A percentile compares a stretch with the other conserved stretches of the same genome.
These are phyloP conservation scores for Sciurus vulgaris DNA, from an alignment of 2,797 vertebrate species.

Conservation along the genomic window DNA sequence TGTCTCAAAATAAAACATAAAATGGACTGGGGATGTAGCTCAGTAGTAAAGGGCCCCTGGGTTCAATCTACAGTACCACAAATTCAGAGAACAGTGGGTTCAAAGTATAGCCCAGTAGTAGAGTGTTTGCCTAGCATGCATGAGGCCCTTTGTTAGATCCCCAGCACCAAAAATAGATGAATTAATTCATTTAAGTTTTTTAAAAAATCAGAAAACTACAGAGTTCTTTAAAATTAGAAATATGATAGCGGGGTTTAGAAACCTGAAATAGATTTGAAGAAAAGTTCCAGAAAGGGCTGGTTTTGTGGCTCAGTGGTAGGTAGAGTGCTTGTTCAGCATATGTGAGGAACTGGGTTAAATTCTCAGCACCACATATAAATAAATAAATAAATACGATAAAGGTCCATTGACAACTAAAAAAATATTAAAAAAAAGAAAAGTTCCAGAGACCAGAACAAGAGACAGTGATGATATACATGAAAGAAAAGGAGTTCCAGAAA, in stretches of 20 bases:
- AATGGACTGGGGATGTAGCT: no score
- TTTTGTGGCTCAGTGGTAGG: no score
- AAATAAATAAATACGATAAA: no score
- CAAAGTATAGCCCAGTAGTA: neutral
- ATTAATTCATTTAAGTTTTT: neutral
- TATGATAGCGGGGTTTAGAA: neutral
- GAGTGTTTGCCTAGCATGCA: neutral
- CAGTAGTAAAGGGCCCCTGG: no score
- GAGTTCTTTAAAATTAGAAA: neutral
- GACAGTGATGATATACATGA: neutral
- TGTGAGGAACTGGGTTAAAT: no score
- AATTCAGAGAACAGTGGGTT: neutral
- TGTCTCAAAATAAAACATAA: no score
- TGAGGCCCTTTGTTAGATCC: neutral
- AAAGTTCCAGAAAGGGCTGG: neutral
- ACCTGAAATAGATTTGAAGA: neutral
- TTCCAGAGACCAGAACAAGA: neutral
- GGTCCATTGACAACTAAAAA: no score
- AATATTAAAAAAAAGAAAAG: no score
- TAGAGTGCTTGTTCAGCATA: no score
- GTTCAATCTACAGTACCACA: neutral
- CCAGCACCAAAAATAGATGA: neutral
- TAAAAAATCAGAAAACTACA: neutral
- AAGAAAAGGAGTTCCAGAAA: neutral
- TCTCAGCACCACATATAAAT: no score